These are phyloP conservation scores for Trichogramma pretiosum DNA, from an alignment of 1,140 invertebrate species.

Conservation along the genomic window DNA sequence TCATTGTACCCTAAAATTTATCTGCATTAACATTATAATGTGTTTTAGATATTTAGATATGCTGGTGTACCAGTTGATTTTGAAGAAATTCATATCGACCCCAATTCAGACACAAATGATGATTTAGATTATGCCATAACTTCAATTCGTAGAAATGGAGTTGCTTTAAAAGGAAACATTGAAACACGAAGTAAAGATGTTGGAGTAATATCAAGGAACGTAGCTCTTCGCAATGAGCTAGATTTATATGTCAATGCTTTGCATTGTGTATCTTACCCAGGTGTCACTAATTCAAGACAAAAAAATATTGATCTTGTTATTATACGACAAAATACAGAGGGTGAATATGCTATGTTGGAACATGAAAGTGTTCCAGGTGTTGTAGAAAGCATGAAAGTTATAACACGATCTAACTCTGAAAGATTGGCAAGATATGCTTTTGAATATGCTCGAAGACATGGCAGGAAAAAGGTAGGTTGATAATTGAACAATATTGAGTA, in stretches of 20 bases:
- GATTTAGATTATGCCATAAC: constrained; percentile 89
- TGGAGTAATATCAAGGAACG: constrained; percentile 73
- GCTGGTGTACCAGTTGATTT: constrained; percentile 94
- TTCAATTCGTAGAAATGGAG: constrained; percentile 91
- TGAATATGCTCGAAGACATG: constrained; percentile 80
- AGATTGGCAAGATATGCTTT: constrained; percentile 92
- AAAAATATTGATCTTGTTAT: constrained; percentile 88
- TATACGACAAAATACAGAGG: constrained; percentile 90
- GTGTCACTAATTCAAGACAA: constrained; percentile 73
- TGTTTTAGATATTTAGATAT: constrained; percentile 52
- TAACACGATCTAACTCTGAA: constrained; percentile 86
- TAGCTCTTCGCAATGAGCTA: constrained; percentile 81
- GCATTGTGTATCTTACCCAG: constrained; percentile 86
- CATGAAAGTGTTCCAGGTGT: constrained; percentile 91
- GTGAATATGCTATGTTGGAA: constrained; percentile 94
- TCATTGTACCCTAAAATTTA: too few relatives aligned
- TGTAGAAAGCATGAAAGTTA: constrained; percentile 94
- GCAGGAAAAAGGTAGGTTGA: constrained; percentile 69
- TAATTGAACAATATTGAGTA: neutral
- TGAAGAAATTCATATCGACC: constrained; percentile 85
- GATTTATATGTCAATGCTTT: constrained; percentile 95
- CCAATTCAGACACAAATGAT: constrained; percentile 68
- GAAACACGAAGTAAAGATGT: constrained; percentile 76
- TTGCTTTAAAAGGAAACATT: constrained; percentile 89
- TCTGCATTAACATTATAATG: too few relatives aligned